phyloP scores from a whole-genome alignment of 2,888 invertebrate species.

The Phyllotreta cruciferae region DNA sequence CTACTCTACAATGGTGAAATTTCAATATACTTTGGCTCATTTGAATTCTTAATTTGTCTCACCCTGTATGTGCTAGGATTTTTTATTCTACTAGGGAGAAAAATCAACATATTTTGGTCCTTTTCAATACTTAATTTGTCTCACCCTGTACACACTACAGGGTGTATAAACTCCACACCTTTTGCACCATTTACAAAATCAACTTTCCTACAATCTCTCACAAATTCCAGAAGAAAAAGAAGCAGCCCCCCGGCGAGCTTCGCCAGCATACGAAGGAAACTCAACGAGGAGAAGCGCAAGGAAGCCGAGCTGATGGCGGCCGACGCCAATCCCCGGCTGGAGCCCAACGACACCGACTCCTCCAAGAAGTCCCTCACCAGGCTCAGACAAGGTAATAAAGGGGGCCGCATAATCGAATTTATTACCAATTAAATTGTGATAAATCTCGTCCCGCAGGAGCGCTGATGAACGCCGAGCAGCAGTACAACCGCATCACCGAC shows the following conservation, averaged over 20 bases:
- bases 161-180: too few relatives aligned
- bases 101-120: too few relatives aligned
- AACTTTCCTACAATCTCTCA: too few relatives aligned
- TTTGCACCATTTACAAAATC: too few relatives aligned
- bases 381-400: conserved; percentile 21
- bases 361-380: conserved; percentile 22
- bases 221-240: conserved; percentile 43
- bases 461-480: conserved; percentile 50
- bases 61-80: too few relatives aligned
- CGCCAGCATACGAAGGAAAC: conserved; percentile 43
- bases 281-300: conserved; percentile 43
- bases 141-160: too few relatives aligned
- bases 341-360: conserved; percentile 49
- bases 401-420: too few relatives aligned
- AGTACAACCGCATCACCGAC: conserved; percentile 48
- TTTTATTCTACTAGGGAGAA: too few relatives aligned
- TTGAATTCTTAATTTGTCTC: too few relatives aligned
- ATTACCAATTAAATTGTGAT: neutral
- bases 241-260: conserved; percentile 45
- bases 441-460: conserved; percentile 26
- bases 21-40: too few relatives aligned
- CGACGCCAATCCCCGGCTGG: conserved; percentile 49
- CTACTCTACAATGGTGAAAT: too few relatives aligned
- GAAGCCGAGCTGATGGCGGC: conserved; percentile 51
- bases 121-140: too few relatives aligned